Evolutionary conservation across 1,140 invertebrate species (phyloP).

Genomic region (Battus philenor): DNA sequence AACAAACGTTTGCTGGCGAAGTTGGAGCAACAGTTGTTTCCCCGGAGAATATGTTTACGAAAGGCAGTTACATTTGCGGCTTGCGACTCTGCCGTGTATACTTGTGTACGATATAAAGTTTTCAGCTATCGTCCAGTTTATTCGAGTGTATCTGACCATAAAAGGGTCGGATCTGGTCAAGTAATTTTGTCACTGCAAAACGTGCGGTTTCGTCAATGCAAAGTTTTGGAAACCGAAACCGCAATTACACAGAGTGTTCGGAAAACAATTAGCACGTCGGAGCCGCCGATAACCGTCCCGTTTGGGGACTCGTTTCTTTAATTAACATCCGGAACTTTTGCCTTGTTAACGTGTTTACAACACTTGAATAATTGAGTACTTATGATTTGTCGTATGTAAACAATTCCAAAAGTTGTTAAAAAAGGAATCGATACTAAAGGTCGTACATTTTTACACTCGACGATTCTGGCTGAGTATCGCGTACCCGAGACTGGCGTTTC

Average conservation of each 20-base stretch:
- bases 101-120: slow-evolving; percentile 16
- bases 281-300: background rate
- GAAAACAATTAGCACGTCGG: slow-evolving; percentile 7
- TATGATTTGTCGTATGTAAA: too few relatives aligned
- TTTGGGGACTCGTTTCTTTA: slow-evolving; percentile 4
- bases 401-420: too few relatives aligned
- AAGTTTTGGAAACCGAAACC: slow-evolving; percentile 1
- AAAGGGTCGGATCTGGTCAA: slow-evolving; percentile 1
- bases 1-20: slow-evolving; percentile 16
- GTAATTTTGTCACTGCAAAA: slow-evolving; percentile 9
- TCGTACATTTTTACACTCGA: too few relatives aligned
- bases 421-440: too few relatives aligned
- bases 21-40: slow-evolving; percentile 26
- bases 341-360: too few relatives aligned
- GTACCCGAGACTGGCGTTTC: too few relatives aligned
- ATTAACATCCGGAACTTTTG: background rate
- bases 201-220: slow-evolving; percentile 4
- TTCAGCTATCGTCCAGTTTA: slow-evolving; percentile 11
- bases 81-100: slow-evolving; percentile 10
- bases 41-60: slow-evolving; percentile 16
- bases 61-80: slow-evolving; percentile 17
- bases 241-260: slow-evolving; percentile 6
- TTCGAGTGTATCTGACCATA: background rate
- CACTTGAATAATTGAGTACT: too few relatives aligned
- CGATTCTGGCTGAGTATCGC: too few relatives aligned